Percentiles rank a stretch among this genome's conserved stretches.
phyloP scores from a whole-genome alignment of 2,888 invertebrate species.

The Ophion ventricosus region DNA sequence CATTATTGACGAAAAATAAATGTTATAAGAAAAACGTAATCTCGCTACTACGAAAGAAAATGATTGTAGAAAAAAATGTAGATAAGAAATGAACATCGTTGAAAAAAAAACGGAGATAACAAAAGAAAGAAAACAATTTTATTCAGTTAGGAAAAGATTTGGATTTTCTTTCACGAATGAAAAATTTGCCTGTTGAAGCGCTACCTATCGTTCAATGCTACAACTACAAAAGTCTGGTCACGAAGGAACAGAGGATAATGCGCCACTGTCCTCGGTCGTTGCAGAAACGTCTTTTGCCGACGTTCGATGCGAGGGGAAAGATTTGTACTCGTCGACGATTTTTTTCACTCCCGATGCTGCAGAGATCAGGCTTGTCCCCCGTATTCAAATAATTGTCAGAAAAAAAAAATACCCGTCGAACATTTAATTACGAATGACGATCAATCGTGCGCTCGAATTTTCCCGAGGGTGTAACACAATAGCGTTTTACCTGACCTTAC shows the following conservation, averaged over 20 bases:
- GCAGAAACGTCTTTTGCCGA: conserved; percentile 70
- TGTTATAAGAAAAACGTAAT: neutral
- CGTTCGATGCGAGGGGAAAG: conserved; percentile 41
- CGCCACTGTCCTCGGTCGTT: neutral
- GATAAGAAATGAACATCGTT: no score
- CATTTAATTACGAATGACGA: conserved; percentile 1
- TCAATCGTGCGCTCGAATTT: neutral
- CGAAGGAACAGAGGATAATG: conserved; percentile 51
- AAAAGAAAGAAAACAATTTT: no score
- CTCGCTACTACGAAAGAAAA: neutral
- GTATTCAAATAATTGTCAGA: neutral
- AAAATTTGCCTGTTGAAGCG: conserved; percentile 18
- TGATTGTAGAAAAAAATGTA: no score
- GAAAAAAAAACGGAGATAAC: neutral
- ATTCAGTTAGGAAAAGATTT: neutral
- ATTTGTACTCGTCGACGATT: conserved; percentile 10
- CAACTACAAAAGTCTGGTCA: neutral
- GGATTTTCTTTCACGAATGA: neutral
- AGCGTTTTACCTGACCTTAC: conserved; percentile 27
- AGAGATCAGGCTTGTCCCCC: conserved; percentile 47
- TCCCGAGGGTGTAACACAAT: neutral
- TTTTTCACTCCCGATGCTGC: conserved; percentile 40
- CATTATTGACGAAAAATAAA: neutral
- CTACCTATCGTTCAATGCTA: conserved; percentile 48
- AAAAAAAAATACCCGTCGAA: neutral